Base-by-base conservation (phyloP, 2,888 invertebrate genomes). In the Clostera curtula region DNA sequence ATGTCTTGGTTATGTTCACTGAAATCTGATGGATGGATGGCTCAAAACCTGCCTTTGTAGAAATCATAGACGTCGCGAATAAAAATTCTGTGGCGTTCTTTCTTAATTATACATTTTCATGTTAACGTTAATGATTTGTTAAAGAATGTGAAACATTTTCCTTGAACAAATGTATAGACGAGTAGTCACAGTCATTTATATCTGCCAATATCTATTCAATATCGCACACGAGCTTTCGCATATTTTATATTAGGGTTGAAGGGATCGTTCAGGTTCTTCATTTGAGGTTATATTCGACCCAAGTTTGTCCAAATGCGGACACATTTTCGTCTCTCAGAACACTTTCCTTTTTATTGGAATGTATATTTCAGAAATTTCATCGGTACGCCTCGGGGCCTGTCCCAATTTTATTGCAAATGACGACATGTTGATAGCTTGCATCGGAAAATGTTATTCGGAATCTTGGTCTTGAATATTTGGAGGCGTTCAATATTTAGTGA, bases 241-340 rank as follows among this genome's bases (percentile, higher is more conserved):
- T 58, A 58, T 69, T 64, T 67, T 65, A 68, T 71, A 67, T 67
- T 63, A 65, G 56, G 61, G 53, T 57, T 64, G 58, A 63, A 64
- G 59, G 59, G 62, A 63, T 55, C 67, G 61, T 68, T 68, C 63
- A 64, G 57, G 67, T 56, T 15, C 15, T 62, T 55, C 56, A 65
- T 69, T 68, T 49, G 59, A 62, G 64, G 67, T 69, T 65, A 61
- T 64, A 60, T 69, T 68, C 64, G 60, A 70, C 70, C 70, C 63
- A 67, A 73, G 71, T 71, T 72, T 72, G 64, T 71, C 63, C 65
- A 62, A 67, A 70, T 67, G 66, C 60, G 67, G 65, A 64, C 67
- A 71, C 68, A 73, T 70, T 72, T 69, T 67, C 66, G 56, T 68
- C 61, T 52, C 56, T 48, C 44, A 46, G 62, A 65, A 64, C 56